Evolutionary conservation across 2,888 invertebrate species (phyloP).

Genomic region (Acleris sparsana): DNA sequence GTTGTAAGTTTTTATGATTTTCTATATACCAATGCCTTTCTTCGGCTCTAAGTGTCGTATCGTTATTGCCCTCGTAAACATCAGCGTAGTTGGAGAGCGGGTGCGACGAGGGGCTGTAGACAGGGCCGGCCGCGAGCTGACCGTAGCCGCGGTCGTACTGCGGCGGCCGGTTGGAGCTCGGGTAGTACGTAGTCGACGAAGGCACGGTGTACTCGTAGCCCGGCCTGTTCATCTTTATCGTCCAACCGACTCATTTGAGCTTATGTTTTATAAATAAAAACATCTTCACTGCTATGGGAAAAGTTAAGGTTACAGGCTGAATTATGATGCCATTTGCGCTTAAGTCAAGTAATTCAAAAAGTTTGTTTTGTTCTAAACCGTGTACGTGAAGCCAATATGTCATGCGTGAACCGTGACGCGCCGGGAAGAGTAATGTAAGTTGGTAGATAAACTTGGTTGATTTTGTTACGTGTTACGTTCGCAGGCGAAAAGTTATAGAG

Average conservation of each 20-base stretch:
- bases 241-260: slow-evolving; percentile 77
- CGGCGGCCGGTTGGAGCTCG: slow-evolving; percentile 72
- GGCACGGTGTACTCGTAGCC: slow-evolving; percentile 80
- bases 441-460: slow-evolving; percentile 64
- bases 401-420: slow-evolving; percentile 39
- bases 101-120: slow-evolving; percentile 76
- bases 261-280: slow-evolving; percentile 60
- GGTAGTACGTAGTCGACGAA: slow-evolving; percentile 75
- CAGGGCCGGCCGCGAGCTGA: slow-evolving; percentile 67
- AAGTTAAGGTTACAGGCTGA: slow-evolving; percentile 40
- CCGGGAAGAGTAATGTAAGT: slow-evolving; percentile 48
- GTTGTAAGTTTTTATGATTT: slow-evolving; percentile 76
- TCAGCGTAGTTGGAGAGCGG: slow-evolving; percentile 79
- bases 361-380: slow-evolving; percentile 35
- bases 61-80: slow-evolving; percentile 80
- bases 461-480: slow-evolving; percentile 68
- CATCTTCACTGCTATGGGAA: slow-evolving; percentile 53
- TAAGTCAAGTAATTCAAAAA: slow-evolving; percentile 28
- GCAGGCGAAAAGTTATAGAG: slow-evolving; percentile 67
- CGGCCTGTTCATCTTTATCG: slow-evolving; percentile 81
- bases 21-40: slow-evolving; percentile 82
- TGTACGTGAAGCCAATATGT: slow-evolving; percentile 40
- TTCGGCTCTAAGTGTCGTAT: slow-evolving; percentile 78
- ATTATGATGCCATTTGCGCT: slow-evolving; percentile 59
- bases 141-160: slow-evolving; percentile 78